Evolutionary conservation across 2,797 vertebrate species (phyloP).

Genomic region (Xiphophorus birchmanni): DNA sequence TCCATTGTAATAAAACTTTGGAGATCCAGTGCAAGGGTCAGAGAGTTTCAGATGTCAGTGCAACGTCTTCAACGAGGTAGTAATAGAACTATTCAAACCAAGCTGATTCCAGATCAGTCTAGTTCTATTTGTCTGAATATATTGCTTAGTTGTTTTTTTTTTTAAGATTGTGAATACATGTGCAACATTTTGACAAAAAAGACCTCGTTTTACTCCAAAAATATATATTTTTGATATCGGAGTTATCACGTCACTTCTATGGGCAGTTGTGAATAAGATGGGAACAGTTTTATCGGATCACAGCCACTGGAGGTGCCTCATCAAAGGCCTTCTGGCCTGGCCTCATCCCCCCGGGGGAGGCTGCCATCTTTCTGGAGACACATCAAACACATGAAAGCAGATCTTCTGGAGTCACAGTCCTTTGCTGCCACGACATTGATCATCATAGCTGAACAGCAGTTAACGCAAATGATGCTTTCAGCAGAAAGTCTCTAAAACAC

Average conservation of each 20-base stretch:
- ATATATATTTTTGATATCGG: conserved; percentile 13
- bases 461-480: conserved; percentile 11
- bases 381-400: conserved; percentile 74
- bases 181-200: conserved; percentile 8
- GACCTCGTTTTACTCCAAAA: conserved; percentile 22
- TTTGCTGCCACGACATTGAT: conserved; percentile 43
- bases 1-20: conserved; percentile 19
- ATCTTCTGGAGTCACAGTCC: conserved; percentile 48
- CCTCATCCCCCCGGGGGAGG: conserved; percentile 47
- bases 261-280: conserved; percentile 52
- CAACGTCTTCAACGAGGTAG: conserved; percentile 10
- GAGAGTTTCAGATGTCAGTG: conserved; percentile 30
- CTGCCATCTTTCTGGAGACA: conserved; percentile 60
- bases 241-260: conserved; percentile 29
- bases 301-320: conserved; percentile 60
- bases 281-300: conserved; percentile 61
- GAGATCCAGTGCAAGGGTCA: conserved; percentile 9
- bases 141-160: neutral
- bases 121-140: neutral
- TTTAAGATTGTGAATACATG: neutral
- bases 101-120: conserved; percentile 7
- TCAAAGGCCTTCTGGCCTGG: conserved; percentile 71
- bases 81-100: neutral
- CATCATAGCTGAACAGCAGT: conserved; percentile 38
- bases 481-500: neutral